Evolutionary conservation across 2,888 invertebrate genomes (phyloP).

Genomic region (Digitonthophagus gazella): DNA sequence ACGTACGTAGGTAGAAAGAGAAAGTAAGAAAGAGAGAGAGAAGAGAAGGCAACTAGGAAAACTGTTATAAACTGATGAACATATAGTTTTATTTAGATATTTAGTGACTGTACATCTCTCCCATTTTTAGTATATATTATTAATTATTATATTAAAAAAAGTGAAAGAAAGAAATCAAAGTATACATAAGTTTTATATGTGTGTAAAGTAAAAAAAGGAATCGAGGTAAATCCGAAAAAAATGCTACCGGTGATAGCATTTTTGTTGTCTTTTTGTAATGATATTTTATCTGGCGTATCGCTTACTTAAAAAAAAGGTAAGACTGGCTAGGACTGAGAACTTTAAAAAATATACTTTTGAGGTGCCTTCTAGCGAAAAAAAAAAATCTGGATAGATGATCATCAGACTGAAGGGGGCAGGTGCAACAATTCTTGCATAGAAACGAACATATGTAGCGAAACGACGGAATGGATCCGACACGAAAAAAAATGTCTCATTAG

Average conservation of each 20-base stretch:
- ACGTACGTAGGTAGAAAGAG: neutral
- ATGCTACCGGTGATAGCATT: constrained; percentile 9
- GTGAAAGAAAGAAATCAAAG: constrained; percentile 35
- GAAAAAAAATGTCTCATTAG: neutral
- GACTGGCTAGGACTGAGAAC: constrained; percentile 51
- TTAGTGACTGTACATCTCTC: constrained; percentile 26
- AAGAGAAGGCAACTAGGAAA: constrained; percentile 48
- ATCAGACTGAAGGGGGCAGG: constrained; percentile 49
- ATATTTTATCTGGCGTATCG: constrained; percentile 47
- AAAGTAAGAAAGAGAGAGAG: constrained; percentile 34
- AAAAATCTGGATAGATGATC: constrained; percentile 39
- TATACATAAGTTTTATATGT: constrained; percentile 50
- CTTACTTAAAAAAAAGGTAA: constrained; percentile 48
- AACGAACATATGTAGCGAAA: constrained; percentile 6
- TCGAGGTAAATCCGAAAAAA: neutral
- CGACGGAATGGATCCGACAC: constrained; percentile 4
- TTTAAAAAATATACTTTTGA: constrained; percentile 38
- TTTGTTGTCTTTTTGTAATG: constrained; percentile 44
- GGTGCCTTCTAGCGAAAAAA: constrained; percentile 49
- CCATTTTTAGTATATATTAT: constrained; percentile 32
- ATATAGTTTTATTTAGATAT: constrained; percentile 47
- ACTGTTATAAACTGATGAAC: constrained; percentile 44
- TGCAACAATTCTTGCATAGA: constrained; percentile 39
- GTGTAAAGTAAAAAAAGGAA: constrained; percentile 35
- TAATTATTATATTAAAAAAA: constrained; percentile 31